Evolutionary conservation across 1,140 invertebrate genomes (phyloP).

Genomic region (Sitobion miscanthi): DNA sequence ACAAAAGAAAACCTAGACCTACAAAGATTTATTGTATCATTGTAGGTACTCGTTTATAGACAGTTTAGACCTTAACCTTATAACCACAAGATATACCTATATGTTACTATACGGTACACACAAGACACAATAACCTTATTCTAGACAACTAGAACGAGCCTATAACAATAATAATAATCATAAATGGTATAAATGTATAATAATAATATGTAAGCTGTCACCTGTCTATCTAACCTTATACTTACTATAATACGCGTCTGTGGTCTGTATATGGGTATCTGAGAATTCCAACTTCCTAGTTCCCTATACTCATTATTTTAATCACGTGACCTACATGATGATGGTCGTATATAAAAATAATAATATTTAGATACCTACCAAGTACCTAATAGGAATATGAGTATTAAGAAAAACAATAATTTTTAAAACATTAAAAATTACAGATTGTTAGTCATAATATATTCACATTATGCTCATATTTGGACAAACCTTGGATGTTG

Average conservation of each 20-base stretch:
- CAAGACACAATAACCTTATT: not conserved
- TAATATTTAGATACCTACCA: not conserved
- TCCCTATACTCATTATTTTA: constrained; percentile 17
- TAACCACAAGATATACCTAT: not conserved
- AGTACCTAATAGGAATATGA: not conserved
- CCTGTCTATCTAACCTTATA: not conserved
- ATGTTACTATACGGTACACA: too few relatives aligned
- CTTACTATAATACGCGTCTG: not conserved
- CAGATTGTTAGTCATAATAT: not conserved
- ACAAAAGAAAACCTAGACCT: not conserved
- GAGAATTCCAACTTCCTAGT: not conserved
- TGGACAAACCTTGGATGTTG: not conserved
- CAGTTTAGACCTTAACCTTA: not conserved
- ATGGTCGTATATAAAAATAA: not conserved
- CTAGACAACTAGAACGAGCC: not conserved
- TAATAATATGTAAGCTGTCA: constrained; percentile 1
- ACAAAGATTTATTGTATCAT: not conserved
- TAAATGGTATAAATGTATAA: constrained; percentile 10
- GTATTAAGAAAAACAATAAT: not conserved
- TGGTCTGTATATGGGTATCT: not conserved
- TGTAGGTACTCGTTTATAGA: not conserved
- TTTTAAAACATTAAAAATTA: not conserved
- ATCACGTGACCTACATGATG: not conserved
- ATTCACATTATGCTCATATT: not conserved
- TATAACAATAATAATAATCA: not conserved